Percentiles rank a stretch among this genome's conserved stretches.
phyloP scores from a whole-genome alignment of 2,888 invertebrate species.

The Neocrepidodera transversa region DNA sequence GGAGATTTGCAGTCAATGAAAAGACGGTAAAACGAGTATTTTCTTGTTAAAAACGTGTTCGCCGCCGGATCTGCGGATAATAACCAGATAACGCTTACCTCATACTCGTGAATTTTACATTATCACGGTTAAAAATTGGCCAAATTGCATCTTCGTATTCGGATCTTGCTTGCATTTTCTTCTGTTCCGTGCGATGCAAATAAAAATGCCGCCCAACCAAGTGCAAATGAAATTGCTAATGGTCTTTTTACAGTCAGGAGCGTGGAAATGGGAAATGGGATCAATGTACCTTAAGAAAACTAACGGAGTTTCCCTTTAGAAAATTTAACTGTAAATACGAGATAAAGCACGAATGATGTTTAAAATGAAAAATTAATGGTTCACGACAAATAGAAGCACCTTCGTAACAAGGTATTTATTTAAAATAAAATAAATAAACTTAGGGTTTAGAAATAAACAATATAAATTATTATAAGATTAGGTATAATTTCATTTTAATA shows the following conservation, averaged over 20 bases:
- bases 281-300: background rate
- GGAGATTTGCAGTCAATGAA: constrained; percentile 18
- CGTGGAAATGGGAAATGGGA: background rate
- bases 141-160: constrained; percentile 19
- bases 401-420: too few relatives aligned
- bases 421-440: too few relatives aligned
- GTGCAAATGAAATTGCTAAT: constrained; percentile 18
- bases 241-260: background rate
- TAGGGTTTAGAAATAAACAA: too few relatives aligned
- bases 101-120: constrained; percentile 19
- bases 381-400: too few relatives aligned
- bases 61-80: constrained; percentile 15
- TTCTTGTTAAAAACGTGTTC: constrained; percentile 9
- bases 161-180: constrained; percentile 14
- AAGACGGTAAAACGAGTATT: constrained; percentile 17
- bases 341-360: too few relatives aligned
- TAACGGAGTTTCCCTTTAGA: background rate
- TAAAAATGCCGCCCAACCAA: constrained; percentile 8
- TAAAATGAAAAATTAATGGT: too few relatives aligned
- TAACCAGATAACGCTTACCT: constrained; percentile 21
- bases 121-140: constrained; percentile 19
- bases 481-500: too few relatives aligned
- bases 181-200: constrained; percentile 6
- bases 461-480: too few relatives aligned
- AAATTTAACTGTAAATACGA: background rate